Evolutionary conservation across 2,113 vertebrate species (phyloP).

Genomic region (Cyprinodon variegatus): DNA sequence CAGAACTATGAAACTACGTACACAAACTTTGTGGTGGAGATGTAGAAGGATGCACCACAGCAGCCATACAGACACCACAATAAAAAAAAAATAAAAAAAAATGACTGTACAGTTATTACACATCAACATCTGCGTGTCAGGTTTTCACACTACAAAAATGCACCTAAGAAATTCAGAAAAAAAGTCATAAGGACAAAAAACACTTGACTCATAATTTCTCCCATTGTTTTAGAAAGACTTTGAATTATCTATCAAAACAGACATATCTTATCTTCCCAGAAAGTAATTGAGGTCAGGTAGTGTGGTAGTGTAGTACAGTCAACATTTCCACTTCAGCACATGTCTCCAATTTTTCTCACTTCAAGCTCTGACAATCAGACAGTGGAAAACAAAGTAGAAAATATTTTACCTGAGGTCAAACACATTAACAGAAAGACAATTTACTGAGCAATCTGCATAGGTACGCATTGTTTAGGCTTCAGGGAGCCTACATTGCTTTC

Average conservation of each 20-base stretch:
- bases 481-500: constrained; percentile 45
- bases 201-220: constrained; percentile 14
- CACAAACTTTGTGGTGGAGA: too few relatives aligned
- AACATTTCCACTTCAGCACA: constrained; percentile 42
- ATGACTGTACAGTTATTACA: neutral
- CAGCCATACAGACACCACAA: too few relatives aligned
- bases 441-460: constrained; percentile 56
- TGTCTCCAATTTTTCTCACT: constrained; percentile 31
- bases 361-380: constrained; percentile 48
- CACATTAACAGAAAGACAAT: constrained; percentile 52
- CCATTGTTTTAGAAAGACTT: constrained; percentile 17
- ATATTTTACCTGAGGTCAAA: constrained; percentile 65
- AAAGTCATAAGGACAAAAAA: constrained; percentile 5
- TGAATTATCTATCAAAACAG: constrained; percentile 36
- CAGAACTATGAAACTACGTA: too few relatives aligned
- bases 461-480: constrained; percentile 63
- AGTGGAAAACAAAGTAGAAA: constrained; percentile 34
- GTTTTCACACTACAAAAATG: neutral
- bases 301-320: constrained; percentile 26
- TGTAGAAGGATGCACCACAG: too few relatives aligned
- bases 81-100: neutral
- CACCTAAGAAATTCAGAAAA: neutral
- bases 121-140: too few relatives aligned
- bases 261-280: constrained; percentile 43
- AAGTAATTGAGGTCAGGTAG: constrained; percentile 52